These are phyloP conservation scores for Acleris literana DNA, from an alignment of 2,888 invertebrate species.

Conservation along the genomic window DNA sequence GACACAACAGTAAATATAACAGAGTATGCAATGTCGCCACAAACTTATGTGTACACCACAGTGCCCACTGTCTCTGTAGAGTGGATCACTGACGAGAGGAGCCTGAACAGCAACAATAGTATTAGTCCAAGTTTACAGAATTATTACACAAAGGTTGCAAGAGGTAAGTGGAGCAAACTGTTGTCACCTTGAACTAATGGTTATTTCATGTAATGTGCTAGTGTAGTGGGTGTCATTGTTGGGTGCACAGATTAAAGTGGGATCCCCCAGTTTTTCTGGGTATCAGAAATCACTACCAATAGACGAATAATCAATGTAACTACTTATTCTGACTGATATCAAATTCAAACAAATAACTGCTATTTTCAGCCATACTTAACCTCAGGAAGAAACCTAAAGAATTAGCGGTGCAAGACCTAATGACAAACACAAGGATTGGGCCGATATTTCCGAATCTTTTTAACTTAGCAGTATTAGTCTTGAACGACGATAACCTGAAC, in stretches of 20 bases:
- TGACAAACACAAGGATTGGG: slow-evolving; percentile 83
- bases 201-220: no score
- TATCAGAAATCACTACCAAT: no score
- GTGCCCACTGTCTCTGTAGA: slow-evolving; percentile 72
- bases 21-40: slow-evolving; percentile 66
- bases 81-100: slow-evolving; percentile 79
- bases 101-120: slow-evolving; percentile 61
- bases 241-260: no score
- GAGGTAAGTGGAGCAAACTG: slow-evolving; percentile 55
- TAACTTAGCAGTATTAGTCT: slow-evolving; percentile 82
- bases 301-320: no score
- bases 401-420: slow-evolving; percentile 81
- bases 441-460: slow-evolving; percentile 85
- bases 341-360: background rate
- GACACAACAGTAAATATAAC: slow-evolving; percentile 68
- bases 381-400: slow-evolving; percentile 78
- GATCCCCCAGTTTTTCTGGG: no score
- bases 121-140: slow-evolving; percentile 74
- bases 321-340: background rate
- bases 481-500: slow-evolving; percentile 82
- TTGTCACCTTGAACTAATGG: no score
- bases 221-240: no score
- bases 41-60: slow-evolving; percentile 65
- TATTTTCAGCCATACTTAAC: slow-evolving; percentile 73
- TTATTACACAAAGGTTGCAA: slow-evolving; percentile 78